A percentile compares a stretch with the other conserved stretches of the same genome.
These are phyloP conservation scores for Dinothrombium tinctorium DNA, from an alignment of 1,140 invertebrate species.

Conservation along the genomic window DNA sequence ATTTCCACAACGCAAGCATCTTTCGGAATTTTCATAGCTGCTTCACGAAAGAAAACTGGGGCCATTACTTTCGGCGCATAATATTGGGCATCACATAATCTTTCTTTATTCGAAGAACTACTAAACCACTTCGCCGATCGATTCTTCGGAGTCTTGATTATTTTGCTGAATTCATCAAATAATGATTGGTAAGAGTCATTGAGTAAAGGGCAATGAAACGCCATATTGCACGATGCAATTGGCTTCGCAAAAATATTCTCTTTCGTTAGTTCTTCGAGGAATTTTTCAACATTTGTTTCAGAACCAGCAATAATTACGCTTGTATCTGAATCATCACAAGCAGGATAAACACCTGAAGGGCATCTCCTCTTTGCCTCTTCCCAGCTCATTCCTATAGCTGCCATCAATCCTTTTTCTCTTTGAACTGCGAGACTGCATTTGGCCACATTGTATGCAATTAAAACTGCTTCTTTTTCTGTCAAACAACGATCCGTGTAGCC, in stretches of 20 bases:
- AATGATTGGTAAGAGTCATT: constrained; percentile 53
- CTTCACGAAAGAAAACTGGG: constrained; percentile 29
- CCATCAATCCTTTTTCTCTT: constrained; percentile 40
- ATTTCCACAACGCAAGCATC: background rate
- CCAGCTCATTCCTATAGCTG: constrained; percentile 56
- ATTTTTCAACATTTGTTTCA: background rate
- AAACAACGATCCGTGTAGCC: constrained; percentile 31
- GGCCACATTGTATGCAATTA: constrained; percentile 25
- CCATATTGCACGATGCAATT: constrained; percentile 62
- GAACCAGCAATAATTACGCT: constrained; percentile 79
- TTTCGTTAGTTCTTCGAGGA: background rate
- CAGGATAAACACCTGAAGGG: constrained; percentile 47
- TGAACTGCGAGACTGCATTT: background rate
- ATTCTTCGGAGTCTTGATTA: constrained; percentile 49
- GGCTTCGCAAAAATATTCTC: constrained; percentile 15
- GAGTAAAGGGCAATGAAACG: constrained; percentile 86
- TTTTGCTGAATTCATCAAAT: constrained; percentile 42
- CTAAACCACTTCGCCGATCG: constrained; percentile 63
- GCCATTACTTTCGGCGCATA: constrained; percentile 40
- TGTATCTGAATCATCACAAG: constrained; percentile 80
- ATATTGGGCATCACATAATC: constrained; percentile 31
- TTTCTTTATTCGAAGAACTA: constrained; percentile 56
- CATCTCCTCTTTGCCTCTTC: constrained; percentile 46
- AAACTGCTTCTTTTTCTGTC: constrained; percentile 27
- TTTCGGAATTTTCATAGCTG: background rate